phyloP scores from a whole-genome alignment of 2,888 invertebrate genomes.

The Platycheirus albimanus region DNA sequence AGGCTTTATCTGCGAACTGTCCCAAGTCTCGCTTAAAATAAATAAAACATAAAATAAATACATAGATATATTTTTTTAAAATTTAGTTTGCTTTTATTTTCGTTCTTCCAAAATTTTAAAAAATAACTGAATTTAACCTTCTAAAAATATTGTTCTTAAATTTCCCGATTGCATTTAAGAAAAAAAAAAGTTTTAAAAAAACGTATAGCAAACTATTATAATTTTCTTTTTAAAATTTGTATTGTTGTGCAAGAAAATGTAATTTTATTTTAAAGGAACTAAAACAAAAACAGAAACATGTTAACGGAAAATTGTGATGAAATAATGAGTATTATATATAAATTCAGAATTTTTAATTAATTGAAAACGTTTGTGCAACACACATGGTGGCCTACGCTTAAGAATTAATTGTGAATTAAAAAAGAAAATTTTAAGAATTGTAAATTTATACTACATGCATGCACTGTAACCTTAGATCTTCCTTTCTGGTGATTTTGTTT shows the following conservation, averaged over 20 bases:
- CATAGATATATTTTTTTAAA: conserved; percentile 27
- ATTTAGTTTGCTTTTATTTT: conserved; percentile 29
- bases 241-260: conserved; percentile 69
- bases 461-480: conserved; percentile 74
- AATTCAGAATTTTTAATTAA: conserved; percentile 63
- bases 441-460: conserved; percentile 64
- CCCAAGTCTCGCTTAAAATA: conserved; percentile 49
- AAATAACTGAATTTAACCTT: conserved; percentile 1
- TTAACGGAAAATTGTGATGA: conserved; percentile 74
- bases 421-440: conserved; percentile 42
- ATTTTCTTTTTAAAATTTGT: conserved; percentile 49
- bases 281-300: conserved; percentile 30
- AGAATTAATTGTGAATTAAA: conserved; percentile 63
- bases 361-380: conserved; percentile 71
- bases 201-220: conserved; percentile 21
- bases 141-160: conserved; percentile 21
- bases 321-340: conserved; percentile 73
- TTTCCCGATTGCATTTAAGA: conserved; percentile 69
- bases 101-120: conserved; percentile 26
- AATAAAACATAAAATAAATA: conserved; percentile 24
- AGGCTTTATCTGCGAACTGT: conserved; percentile 70
- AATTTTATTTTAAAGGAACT: conserved; percentile 58
- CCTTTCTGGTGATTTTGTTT: conserved; percentile 74
- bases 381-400: conserved; percentile 74
- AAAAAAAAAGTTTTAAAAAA: conserved; percentile 35